Evolutionary conservation across 2,797 vertebrate genomes (phyloP).

Genomic region (Microcaecilia unicolor): DNA sequence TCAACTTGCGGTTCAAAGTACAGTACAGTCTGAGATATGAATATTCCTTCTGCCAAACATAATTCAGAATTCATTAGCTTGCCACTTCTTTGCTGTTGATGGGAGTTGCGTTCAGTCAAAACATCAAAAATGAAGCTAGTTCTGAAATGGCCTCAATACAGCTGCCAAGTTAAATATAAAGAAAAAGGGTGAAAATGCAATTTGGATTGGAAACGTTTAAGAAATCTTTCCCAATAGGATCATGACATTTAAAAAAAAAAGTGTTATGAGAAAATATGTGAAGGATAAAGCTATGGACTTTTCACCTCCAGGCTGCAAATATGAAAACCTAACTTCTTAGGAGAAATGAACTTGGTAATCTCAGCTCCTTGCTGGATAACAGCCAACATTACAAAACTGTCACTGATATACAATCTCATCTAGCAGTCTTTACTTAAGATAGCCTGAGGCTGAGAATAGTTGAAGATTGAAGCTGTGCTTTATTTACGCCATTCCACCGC

Average conservation of each 20-base stretch:
- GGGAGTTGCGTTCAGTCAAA: slow-evolving; percentile 30
- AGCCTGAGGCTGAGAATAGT: slow-evolving; percentile 34
- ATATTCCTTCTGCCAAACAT: slow-evolving; percentile 17
- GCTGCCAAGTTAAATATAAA: no score
- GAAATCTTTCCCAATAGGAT: no score
- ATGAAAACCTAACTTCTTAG: slow-evolving; percentile 27
- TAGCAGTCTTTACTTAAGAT: slow-evolving; percentile 26
- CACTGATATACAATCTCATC: slow-evolving; percentile 28
- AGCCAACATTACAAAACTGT: slow-evolving; percentile 38
- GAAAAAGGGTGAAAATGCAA: no score
- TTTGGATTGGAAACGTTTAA: no score
- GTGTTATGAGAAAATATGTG: no score
- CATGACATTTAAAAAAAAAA: no score
- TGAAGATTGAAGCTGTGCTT: slow-evolving; percentile 26
- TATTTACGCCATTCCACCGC: no score
- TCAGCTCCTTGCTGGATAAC: slow-evolving; percentile 40
- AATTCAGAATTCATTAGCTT: slow-evolving; percentile 29
- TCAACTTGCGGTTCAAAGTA: no score
- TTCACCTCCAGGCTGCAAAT: no score
- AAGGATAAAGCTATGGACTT: no score
- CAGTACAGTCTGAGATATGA: slow-evolving; percentile 8
- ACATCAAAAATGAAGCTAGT: slow-evolving; percentile 21
- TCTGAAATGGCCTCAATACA: no score
- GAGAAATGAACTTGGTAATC: slow-evolving; percentile 38
- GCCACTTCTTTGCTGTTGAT: slow-evolving; percentile 25